Conservation (phyloP, 2,888 invertebrate genomes). For the Branchinecta sandiegonensis region DNA sequence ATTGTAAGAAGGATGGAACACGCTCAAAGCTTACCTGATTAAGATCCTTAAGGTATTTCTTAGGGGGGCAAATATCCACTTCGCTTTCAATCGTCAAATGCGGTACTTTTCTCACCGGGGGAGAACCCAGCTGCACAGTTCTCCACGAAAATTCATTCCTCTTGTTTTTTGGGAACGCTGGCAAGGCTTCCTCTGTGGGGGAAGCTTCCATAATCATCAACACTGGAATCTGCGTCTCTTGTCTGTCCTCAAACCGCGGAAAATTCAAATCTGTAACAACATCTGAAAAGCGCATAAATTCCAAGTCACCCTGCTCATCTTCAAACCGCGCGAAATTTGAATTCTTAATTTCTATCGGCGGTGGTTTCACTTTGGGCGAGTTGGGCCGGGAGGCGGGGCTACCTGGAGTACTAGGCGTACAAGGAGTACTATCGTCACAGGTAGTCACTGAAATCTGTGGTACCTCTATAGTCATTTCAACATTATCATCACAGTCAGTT, state of each 20-base stretch:
- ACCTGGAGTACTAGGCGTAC: not conserved
- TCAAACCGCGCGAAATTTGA: conserved; percentile 23
- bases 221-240: conserved; percentile 1
- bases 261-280: not conserved
- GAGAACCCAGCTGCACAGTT: conserved; percentile 20
- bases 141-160: conserved; percentile 17
- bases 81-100: conserved; percentile 1
- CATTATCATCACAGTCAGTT: conserved; percentile 11
- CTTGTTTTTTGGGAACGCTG: not conserved
- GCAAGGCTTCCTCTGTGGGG: not conserved
- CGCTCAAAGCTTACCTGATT: not conserved
- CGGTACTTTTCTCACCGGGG: conserved; percentile 18
- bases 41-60: conserved; percentile 9
- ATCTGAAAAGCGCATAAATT: not conserved
- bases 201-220: not conserved
- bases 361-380: conserved; percentile 28
- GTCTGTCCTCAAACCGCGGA: not conserved
- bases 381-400: conserved; percentile 16
- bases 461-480: not conserved
- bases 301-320: not conserved
- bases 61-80: not conserved
- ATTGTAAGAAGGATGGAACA: too few species aligned
- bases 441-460: conserved; percentile 4
- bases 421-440: conserved; percentile 1
- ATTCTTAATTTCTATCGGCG: conserved; percentile 29